Evolutionary conservation across 2,797 vertebrate genomes (phyloP), one percentile per base, ranked within the genome.

Genomic region (Leucoraja ocellata): DNA sequence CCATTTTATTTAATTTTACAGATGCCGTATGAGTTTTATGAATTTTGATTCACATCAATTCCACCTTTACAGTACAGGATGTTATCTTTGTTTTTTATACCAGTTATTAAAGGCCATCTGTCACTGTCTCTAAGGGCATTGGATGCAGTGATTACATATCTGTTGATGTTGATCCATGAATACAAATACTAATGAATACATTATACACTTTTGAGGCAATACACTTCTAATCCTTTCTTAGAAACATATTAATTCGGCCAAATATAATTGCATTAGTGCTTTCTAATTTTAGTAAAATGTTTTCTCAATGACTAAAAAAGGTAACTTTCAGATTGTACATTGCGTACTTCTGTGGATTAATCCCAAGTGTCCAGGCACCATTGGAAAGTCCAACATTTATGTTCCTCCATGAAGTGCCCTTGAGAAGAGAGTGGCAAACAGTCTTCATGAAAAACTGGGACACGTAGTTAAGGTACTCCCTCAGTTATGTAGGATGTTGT

Each of bases 91-190:
- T 65, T 88, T 68, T 7, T 65, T 32, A 68, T 36, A 68, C 84
- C 84, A 65, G 61, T 88, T 88, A 88, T 88, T 88, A 68, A 68
- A 36, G 84, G 36, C 84, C n/a, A 88, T 88, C n/a, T 88, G 6
- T 88, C 84, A 88, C 63, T 68, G 84, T 68, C n/a, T 88, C 14
- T 36, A 65, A 88, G 28, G 32, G 84, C 21, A 21, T 68, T 88
- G 84, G 84, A 68, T 36, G 1, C 21, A 61, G 14, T 88, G n/a
- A 88, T 63, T 63, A 88, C 65, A 68, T 88, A 68, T 5, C 28
- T 32, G 74, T 73, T 86, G 14, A 28, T 68, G 6, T 68, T 88
- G 61, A 88, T 65, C 14, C 32, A 65, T 21, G n/a, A 36, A 32
- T 88, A 68, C 63, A 88, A 68, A 68, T 36, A 68, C 32, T 88